phyloP scores from a whole-genome alignment of 1,140 invertebrate species.

The Phortica variegata region DNA sequence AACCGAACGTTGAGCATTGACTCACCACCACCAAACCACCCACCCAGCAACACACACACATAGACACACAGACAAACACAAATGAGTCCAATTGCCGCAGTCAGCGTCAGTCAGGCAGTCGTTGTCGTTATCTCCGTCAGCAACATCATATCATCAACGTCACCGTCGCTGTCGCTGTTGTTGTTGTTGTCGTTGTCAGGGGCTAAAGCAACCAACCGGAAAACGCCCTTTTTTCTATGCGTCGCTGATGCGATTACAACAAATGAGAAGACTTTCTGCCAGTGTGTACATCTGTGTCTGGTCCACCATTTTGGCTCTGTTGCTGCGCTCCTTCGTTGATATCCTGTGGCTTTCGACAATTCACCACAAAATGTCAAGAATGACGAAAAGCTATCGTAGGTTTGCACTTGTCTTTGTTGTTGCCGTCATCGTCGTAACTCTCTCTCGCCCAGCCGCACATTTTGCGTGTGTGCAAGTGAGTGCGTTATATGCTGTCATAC shows the following conservation, averaged over 20 bases:
- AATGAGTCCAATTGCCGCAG: constrained; percentile 12
- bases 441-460: no score
- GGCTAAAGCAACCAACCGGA: constrained; percentile 49
- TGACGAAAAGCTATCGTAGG: constrained; percentile 50
- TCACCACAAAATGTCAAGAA: constrained; percentile 58
- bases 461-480: constrained; percentile 11
- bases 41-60: constrained; percentile 3
- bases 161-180: no score
- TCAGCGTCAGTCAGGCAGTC: no score
- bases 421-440: constrained; percentile 7
- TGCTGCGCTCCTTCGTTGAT: constrained; percentile 17
- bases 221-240: constrained; percentile 51
- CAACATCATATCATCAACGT: constrained; percentile 20
- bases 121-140: no score
- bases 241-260: constrained; percentile 52
- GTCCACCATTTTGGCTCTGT: constrained; percentile 45
- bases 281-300: background rate
- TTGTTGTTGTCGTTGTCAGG: no score
- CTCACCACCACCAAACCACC: background rate
- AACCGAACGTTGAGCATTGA: background rate
- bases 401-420: constrained; percentile 12
- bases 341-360: constrained; percentile 55
- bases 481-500: constrained; percentile 31
- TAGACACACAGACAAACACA: constrained; percentile 5
- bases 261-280: constrained; percentile 56